phyloP scores from a whole-genome alignment of 2,888 invertebrate species.

The Athetis lepigone region DNA sequence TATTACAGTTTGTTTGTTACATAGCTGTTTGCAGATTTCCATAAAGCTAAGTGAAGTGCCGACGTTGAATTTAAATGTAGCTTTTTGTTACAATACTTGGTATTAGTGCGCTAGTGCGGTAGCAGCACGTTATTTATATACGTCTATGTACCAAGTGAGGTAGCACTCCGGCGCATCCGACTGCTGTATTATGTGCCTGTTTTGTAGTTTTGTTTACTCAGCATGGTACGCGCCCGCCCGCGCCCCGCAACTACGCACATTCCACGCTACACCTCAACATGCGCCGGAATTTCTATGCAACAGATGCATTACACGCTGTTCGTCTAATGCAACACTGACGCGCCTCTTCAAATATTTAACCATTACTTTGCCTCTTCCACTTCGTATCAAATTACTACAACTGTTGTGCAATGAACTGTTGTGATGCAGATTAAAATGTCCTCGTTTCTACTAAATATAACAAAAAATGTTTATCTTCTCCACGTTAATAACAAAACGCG shows the following conservation, averaged over 20 bases:
- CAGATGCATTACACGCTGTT: constrained; percentile 73
- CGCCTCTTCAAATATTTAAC: constrained; percentile 72
- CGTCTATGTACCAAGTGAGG: constrained; percentile 52
- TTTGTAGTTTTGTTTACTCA: constrained; percentile 86
- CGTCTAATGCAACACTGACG: constrained; percentile 64
- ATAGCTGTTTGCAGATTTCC: background rate
- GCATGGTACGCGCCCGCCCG: constrained; percentile 75
- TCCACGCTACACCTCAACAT: constrained; percentile 75
- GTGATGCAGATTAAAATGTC: constrained; percentile 47
- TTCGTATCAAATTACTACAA: constrained; percentile 60
- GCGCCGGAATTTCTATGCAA: constrained; percentile 79
- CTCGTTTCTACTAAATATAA: constrained; percentile 55
- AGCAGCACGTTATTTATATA: constrained; percentile 59
- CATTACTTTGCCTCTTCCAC: constrained; percentile 53
- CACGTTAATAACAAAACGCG: constrained; percentile 66
- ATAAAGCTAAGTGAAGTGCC: constrained; percentile 6
- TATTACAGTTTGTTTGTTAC: too few relatives aligned
- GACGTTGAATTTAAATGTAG: constrained; percentile 15
- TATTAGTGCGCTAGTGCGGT: constrained; percentile 42
- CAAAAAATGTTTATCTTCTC: constrained; percentile 63
- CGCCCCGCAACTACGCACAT: constrained; percentile 70
- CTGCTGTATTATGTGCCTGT: constrained; percentile 74
- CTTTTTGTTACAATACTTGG: constrained; percentile 37
- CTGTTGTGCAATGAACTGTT: constrained; percentile 53
- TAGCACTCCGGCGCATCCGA: constrained; percentile 70